Percentiles rank a stretch among this genome's conserved stretches.
Evolutionary conservation across 2,888 invertebrate species (phyloP).

Genomic region (Pasiphila rectangulata): DNA sequence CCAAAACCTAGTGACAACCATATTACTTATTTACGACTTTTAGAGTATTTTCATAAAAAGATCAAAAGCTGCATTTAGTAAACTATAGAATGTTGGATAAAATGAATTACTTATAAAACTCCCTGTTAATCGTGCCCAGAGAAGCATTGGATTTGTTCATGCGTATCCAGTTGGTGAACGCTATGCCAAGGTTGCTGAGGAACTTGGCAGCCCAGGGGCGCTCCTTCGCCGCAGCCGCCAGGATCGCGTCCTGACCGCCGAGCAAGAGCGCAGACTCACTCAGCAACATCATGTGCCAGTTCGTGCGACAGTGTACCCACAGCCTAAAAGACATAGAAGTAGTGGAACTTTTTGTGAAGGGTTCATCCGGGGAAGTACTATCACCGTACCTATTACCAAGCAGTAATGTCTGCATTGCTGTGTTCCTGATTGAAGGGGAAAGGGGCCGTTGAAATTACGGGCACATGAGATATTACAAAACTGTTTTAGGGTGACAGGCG

Average conservation of each 20-base stretch:
- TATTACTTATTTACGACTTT: too few relatives aligned
- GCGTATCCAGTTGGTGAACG: conserved; percentile 58
- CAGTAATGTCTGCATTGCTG: too few relatives aligned
- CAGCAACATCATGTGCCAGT: conserved; percentile 57
- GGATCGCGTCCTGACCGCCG: conserved; percentile 55
- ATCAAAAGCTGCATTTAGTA: too few relatives aligned
- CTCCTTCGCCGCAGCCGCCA: conserved; percentile 53
- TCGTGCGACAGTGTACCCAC: conserved; percentile 62
- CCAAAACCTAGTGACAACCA: too few relatives aligned
- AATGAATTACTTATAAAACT: conserved; percentile 55
- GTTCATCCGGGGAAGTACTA: too few relatives aligned
- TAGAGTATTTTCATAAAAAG: too few relatives aligned
- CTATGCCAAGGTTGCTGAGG: conserved; percentile 47
- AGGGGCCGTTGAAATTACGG: too few relatives aligned
- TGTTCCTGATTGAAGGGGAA: too few relatives aligned
- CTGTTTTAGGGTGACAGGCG: too few relatives aligned
- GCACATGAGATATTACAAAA: too few relatives aligned
- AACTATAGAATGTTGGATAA: too few relatives aligned
- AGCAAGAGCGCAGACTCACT: conserved; percentile 59
- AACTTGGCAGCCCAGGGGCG: conserved; percentile 64
- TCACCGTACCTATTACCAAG: too few relatives aligned
- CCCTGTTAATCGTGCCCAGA: conserved; percentile 42
- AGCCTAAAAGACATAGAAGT: conserved; percentile 43
- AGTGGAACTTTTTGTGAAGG: not conserved
- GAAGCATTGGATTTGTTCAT: conserved; percentile 42